Evolutionary conservation across 2,113 vertebrate genomes (phyloP), one percentile per base, ranked within the genome.

Genomic region (Dipodomys stephensi): DNA sequence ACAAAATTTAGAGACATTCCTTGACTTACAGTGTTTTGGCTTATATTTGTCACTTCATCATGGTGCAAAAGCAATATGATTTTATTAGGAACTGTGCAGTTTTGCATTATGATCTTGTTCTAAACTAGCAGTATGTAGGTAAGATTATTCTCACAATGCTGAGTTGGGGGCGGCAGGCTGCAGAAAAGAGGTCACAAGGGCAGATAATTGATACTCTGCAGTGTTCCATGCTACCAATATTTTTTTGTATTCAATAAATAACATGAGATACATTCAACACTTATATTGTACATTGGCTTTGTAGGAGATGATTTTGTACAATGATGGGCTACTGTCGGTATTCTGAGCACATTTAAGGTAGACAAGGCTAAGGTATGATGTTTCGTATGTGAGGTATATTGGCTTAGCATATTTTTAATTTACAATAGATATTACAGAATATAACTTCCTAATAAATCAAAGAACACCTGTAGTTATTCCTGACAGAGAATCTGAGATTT

Each of bases 81-180:
- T 73, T 65, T 39, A 53, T 44, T 39, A 30, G 19, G 35, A 81
- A 79, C 53, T 64, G 44, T 71, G n/a, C 68, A 53, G 39, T 39
- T 82, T 88, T 76, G n/a, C 20, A n/a, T 72, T 76, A 81, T 81
- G n/a, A 22, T 68, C 9, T 76, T 93, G 88, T 76, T 28, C 15
- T 88, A 25, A 13, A 11, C 49, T 46, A 25, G 27, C 39, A 27
- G 19, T n/a, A n/a, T 20, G 28, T 68, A 13, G 28, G 4, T 76
- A 44, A 67, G 19, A 76, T 65, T 32, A 44, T 32, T 7, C 15
- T 68, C 9, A 8, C 19, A 32, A n/a, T 39, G n/a, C 46, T 76
- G 39, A n/a, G 27, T 27, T 27, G 39, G 57, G 32, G 6, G 44
- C 49, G n/a, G 10, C 27, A n/a, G 4, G 28, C 39, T 65, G 39